Base-by-base conservation (phyloP, 2,888 invertebrate species). In the Acanthosoma haemorrhoidale region DNA sequence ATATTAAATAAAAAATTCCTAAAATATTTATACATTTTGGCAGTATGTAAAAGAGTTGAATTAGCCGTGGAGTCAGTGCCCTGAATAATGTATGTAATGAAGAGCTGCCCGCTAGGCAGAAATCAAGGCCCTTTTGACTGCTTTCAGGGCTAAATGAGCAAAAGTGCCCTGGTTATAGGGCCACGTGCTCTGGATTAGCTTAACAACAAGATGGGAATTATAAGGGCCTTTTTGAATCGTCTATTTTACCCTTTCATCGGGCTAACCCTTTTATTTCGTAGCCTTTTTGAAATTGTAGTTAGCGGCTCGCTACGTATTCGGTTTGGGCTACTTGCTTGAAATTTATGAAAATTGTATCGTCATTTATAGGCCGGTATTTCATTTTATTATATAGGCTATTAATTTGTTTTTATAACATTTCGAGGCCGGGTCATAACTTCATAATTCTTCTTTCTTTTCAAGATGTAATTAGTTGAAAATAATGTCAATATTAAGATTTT, bases 121-220 rank as follows among this genome's bases (percentile, higher is more conserved):
- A 21, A 51, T 51, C 51, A 51, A 51, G 51, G 21, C 51, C 51
- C n/a, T 51, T 51, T 51, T 51, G 51, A 51, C 51, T 51, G 21
- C 51, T 25, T 51, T 25, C 51, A 25, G 18, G 3, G 11, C 43
- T 4, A 21, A 43, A 43, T 43, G 43, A 21, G 21, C 13, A 51
- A 43, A 21, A 21, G 43, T 21, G 9, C 3, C 21, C 2, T 13
- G 25, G 51, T 2, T 2, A 0, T 5, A 11, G 51, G 51, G 25
- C 25, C 51, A 51, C 51, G 51, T 25, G 21, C 51, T 0, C 2
- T 13, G 51, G 51, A 51, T 51, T 51, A 51, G 6, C 25, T 11
- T 25, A n/a, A 25, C 51, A 9, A n/a, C 51, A 51, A 51, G 25
- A 51, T 51, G 51, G 4, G 13, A 51, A 51, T 51, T 21, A 25